Conservation (phyloP, 2,888 invertebrate genomes). For the Hanleya hanleyi region DNA sequence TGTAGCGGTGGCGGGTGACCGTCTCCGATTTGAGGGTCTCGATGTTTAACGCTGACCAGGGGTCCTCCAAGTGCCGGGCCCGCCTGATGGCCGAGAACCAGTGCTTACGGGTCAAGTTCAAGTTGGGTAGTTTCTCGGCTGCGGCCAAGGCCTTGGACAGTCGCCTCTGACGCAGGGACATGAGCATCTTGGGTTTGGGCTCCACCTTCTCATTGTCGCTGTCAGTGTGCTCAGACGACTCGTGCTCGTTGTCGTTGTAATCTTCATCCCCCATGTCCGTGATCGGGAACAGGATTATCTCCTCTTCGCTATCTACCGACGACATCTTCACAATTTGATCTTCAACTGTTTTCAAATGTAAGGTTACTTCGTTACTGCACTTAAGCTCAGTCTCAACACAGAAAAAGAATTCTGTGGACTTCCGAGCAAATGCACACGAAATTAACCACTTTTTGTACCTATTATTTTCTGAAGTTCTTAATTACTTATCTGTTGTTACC, state of each 20-base stretch:
- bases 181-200: conserved; percentile 42
- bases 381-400: no score
- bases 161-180: conserved; percentile 61
- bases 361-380: no score
- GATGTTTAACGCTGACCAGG: conserved; percentile 76
- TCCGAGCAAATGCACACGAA: no score
- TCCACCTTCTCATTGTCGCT: conserved; percentile 25
- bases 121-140: neutral
- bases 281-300: conserved; percentile 57
- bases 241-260: conserved; percentile 17
- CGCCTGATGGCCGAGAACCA: conserved; percentile 65
- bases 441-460: no score
- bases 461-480: neutral
- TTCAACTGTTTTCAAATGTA: neutral
- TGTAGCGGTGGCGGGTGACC: conserved; percentile 75
- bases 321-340: neutral
- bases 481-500: neutral
- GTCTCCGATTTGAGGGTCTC: conserved; percentile 73
- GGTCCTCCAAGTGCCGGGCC: conserved; percentile 71
- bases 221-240: conserved; percentile 20
- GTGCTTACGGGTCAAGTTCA: conserved; percentile 26
- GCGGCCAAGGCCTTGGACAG: conserved; percentile 48
- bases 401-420: neutral
- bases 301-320: conserved; percentile 46
- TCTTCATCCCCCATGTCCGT: conserved; percentile 45